Conservation (phyloP, 2,797 vertebrate species). For the Cichlasoma orientale region DNA sequence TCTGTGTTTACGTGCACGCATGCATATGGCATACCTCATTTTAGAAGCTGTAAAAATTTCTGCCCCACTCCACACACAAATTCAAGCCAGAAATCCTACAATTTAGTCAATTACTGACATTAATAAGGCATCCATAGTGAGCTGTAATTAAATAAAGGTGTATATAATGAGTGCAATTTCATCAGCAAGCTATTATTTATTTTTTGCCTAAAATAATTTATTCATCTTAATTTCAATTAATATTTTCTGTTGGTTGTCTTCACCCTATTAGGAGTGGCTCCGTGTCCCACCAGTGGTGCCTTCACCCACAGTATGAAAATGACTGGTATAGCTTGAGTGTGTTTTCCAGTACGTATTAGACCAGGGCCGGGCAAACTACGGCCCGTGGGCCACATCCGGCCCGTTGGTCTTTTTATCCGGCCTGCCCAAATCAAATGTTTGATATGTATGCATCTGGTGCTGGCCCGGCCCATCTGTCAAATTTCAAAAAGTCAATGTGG, state of each 20-base stretch:
- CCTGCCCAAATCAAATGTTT: no score
- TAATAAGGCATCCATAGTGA: background rate
- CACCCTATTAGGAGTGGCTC: background rate
- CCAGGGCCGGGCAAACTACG: no score
- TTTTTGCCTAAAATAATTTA: background rate
- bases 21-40: background rate
- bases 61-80: background rate
- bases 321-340: background rate
- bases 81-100: background rate
- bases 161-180: background rate
- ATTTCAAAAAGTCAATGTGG: no score
- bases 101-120: background rate
- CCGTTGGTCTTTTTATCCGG: no score
- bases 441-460: no score
- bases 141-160: background rate
- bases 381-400: no score
- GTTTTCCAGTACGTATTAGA: slow-evolving; percentile 3
- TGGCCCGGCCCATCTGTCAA: no score
- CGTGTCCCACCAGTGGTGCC: background rate
- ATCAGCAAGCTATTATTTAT: background rate
- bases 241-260: background rate
- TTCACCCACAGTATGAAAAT: background rate
- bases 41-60: background rate
- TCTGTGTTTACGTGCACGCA: background rate
- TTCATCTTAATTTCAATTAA: background rate